Evolutionary conservation across 2,797 vertebrate species (phyloP), one percentile per base, ranked within the genome.

Genomic region (Adrianichthys oophorus): DNA sequence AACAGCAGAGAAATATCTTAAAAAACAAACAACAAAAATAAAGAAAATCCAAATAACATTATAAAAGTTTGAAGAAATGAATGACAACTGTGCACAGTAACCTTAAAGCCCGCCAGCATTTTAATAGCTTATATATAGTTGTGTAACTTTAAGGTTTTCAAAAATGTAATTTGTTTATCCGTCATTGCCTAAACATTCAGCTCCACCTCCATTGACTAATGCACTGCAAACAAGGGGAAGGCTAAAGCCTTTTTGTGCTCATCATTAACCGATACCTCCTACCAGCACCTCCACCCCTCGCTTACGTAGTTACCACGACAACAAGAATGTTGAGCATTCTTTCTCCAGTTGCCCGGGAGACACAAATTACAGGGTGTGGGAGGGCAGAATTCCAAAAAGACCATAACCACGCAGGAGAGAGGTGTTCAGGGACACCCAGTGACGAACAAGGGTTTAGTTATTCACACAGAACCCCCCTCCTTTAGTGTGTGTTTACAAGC

Each of bases 291-390:
- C 64, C 41, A 29, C 68, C 76, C 78, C 59, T 26, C 76, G 65
- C 73, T 88, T 78, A 86, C 70, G 72, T 79, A 82, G 75, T 87
- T 74, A 79, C 76, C 71, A 81, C 73, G 46, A 74, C 70, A 65
- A 84, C 80, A 76, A 82, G 81, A 87, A 89, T 75, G 79, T 82
- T 85, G 76, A 78, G 83, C 84, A 91, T 89, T 90, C 85, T 89
- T 89, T 82, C 80, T 71, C 64, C 1, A 7, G 89, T 92, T 91
- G 84, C 86, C 85, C 26, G 49, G 86, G 87, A 77, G 78, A 90
- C 84, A 77, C 69, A 74, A 79, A 90, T 90, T 86, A 89, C 68
- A 76, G 87, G 87, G 90, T 86, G 88, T 90, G 85, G 84, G 87
- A 88, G 19, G 49, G 71, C 63, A 84, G 72, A 72, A 90, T 89